phyloP scores from a whole-genome alignment of 2,888 invertebrate genomes.

The Metellina segmentata region DNA sequence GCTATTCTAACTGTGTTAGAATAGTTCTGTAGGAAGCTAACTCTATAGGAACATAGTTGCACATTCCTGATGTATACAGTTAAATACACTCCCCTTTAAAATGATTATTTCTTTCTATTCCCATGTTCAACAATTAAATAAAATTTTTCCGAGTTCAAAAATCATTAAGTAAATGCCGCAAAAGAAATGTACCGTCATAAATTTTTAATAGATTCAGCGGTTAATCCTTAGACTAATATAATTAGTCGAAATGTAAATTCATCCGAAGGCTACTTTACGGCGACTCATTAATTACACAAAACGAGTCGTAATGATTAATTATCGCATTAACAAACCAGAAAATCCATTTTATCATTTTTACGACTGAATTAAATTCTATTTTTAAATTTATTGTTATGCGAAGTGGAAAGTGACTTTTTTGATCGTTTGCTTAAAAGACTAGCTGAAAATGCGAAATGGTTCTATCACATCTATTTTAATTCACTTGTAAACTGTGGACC shows the following conservation, averaged over 20 bases:
- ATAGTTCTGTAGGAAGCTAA: too few relatives aligned
- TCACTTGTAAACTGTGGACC: neutral
- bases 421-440: neutral
- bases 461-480: neutral
- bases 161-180: neutral
- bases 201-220: too few relatives aligned
- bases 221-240: neutral
- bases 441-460: neutral
- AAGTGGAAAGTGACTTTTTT: neutral
- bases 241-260: constrained; percentile 9
- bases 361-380: constrained; percentile 3
- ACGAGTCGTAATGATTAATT: constrained; percentile 11
- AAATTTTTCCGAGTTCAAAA: neutral
- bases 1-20: too few relatives aligned
- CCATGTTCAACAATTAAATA: too few relatives aligned
- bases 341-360: neutral
- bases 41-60: too few relatives aligned
- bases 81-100: too few relatives aligned
- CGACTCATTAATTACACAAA: constrained; percentile 4
- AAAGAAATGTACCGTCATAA: neutral
- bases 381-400: neutral
- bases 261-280: constrained; percentile 8
- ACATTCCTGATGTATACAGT: too few relatives aligned
- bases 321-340: neutral
- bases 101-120: too few relatives aligned